A percentile compares a stretch with the other conserved stretches of the same genome.
Evolutionary conservation across 1,140 invertebrate genomes (phyloP).

Genomic region (Listronotus bonariensis): DNA sequence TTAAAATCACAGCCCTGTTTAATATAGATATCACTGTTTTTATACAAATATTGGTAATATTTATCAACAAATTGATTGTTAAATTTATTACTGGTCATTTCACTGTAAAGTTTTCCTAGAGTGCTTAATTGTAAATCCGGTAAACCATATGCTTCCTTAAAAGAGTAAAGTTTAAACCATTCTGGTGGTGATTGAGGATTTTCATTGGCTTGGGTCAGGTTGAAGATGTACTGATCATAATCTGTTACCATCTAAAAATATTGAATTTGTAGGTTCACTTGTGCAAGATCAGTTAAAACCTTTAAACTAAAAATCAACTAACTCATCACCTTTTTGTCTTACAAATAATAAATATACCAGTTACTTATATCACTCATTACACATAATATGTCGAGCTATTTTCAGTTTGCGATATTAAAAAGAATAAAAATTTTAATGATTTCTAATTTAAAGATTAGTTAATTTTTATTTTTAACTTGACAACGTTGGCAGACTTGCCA

Average conservation of each 20-base stretch:
- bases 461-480: too few species aligned
- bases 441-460: too few species aligned
- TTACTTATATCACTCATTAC: too few species aligned
- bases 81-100: constrained; percentile 56
- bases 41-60: constrained; percentile 48
- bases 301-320: too few species aligned
- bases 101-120: constrained; percentile 58
- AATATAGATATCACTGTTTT: constrained; percentile 59
- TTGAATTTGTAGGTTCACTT: too few species aligned
- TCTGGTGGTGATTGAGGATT: constrained; percentile 49
- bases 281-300: too few species aligned
- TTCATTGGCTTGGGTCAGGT: constrained; percentile 76
- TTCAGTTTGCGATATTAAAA: too few species aligned
- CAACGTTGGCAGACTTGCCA: too few species aligned
- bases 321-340: too few species aligned
- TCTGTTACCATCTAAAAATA: constrained; percentile 65
- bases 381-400: too few species aligned
- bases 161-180: constrained; percentile 73
- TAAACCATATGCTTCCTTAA: constrained; percentile 67
- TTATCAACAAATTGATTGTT: constrained; percentile 46
- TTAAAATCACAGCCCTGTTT: constrained; percentile 59
- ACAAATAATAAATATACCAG: too few species aligned
- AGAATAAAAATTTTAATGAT: too few species aligned
- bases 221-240: constrained; percentile 76
- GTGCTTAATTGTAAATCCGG: constrained; percentile 57